These are phyloP conservation scores for Meloidogyne exigua DNA, from an alignment of 1,140 invertebrate species.

Conservation along the genomic window DNA sequence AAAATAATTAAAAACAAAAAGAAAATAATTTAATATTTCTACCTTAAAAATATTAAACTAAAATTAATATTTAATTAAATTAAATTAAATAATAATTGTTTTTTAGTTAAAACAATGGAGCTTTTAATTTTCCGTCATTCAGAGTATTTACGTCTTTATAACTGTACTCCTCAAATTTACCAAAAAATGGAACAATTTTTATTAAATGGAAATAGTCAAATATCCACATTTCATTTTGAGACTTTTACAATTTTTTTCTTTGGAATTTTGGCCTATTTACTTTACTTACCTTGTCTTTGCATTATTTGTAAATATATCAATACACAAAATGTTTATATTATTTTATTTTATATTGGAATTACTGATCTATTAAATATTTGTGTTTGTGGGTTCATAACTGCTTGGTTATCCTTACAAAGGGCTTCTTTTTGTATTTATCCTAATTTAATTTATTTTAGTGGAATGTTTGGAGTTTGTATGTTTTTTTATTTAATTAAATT, in stretches of 20 bases:
- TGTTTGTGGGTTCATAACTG: constrained; percentile 22
- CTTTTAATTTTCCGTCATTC: background rate
- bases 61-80: no score
- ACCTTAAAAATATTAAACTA: no score
- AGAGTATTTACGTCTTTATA: background rate
- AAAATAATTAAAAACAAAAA: no score
- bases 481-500: background rate
- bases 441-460: constrained; percentile 12
- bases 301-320: background rate
- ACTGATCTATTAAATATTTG: constrained; percentile 28
- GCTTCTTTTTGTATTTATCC: constrained; percentile 11
- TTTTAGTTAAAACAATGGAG: background rate
- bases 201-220: background rate
- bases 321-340: constrained; percentile 14
- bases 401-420: background rate
- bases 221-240: background rate
- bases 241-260: background rate
- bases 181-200: background rate
- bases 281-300: background rate
- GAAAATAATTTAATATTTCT: no score
- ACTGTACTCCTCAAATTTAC: background rate
- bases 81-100: no score
- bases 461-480: constrained; percentile 6
- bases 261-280: background rate
- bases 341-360: constrained; percentile 31